Evolutionary conservation across 2,113 vertebrate species (phyloP).

Genomic region (Sturnus vulgaris): DNA sequence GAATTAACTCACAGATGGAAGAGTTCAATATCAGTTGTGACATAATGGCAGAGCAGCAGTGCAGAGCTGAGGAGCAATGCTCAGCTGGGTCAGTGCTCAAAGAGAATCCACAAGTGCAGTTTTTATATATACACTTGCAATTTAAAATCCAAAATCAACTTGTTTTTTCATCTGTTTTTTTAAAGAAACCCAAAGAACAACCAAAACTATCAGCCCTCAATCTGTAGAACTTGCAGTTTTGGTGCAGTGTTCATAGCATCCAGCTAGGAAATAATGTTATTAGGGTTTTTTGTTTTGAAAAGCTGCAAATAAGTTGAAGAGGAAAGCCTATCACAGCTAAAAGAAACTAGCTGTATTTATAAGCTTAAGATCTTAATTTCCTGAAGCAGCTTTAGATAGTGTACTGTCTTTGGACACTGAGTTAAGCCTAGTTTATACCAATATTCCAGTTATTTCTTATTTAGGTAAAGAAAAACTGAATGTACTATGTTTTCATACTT

Average conservation of each 20-base stretch:
- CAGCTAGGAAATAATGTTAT: slow-evolving; percentile 17
- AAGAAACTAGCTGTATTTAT: slow-evolving; percentile 44
- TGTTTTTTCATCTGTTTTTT: too few relatives aligned
- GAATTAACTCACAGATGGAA: slow-evolving; percentile 38
- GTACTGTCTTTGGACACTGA: neutral
- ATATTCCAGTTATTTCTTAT: neutral
- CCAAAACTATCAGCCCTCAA: neutral
- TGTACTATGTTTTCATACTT: neutral
- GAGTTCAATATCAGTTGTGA: slow-evolving; percentile 20
- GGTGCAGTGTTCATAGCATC: neutral
- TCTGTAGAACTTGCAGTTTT: neutral
- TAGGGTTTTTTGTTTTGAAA: neutral
- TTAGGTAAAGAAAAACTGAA: neutral
- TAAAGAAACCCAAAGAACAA: neutral
- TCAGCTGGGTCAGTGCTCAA: neutral
- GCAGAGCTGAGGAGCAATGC: neutral
- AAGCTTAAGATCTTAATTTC: slow-evolving; percentile 10
- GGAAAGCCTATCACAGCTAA: neutral
- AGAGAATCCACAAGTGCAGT: slow-evolving; percentile 17
- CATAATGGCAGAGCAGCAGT: neutral
- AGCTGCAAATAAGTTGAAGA: neutral
- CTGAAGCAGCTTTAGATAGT: slow-evolving; percentile 3
- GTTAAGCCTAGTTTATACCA: neutral
- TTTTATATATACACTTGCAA: neutral
- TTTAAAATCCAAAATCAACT: slow-evolving; percentile 4